phyloP scores from a whole-genome alignment of 2,113 vertebrate species.

The Myrmecophaga tridactyla region DNA sequence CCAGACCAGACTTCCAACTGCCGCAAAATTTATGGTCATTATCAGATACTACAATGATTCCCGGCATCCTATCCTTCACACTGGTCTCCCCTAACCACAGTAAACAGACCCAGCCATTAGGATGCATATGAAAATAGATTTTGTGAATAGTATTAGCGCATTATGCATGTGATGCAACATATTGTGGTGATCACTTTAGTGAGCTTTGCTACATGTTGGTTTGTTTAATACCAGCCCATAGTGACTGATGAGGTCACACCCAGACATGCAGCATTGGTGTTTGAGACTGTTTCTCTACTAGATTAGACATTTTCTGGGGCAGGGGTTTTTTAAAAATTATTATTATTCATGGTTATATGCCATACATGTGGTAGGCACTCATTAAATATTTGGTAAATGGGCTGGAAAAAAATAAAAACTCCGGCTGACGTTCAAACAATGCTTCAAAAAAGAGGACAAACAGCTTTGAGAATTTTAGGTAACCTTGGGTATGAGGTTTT shows the following conservation, averaged over 20 bases:
- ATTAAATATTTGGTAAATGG: background rate
- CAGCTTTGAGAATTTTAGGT: background rate
- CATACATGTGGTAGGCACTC: background rate
- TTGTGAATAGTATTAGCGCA: background rate
- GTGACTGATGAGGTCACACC: background rate
- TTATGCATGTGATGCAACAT: too few species aligned
- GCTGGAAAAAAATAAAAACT: background rate
- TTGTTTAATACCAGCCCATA: background rate
- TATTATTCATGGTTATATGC: background rate
- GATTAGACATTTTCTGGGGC: background rate
- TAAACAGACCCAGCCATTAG: background rate
- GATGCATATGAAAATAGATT: background rate
- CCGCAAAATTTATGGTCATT: background rate
- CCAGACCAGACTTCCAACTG: background rate
- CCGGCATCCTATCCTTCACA: background rate
- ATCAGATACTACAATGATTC: background rate
- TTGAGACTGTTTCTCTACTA: background rate
- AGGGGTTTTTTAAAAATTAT: background rate
- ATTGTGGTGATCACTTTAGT: background rate
- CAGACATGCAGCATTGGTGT: accelerated
- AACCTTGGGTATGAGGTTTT: background rate
- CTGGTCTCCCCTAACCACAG: background rate
- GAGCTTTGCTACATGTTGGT: background rate
- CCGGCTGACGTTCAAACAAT: background rate
- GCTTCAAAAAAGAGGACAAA: background rate